These are phyloP conservation scores for Artemia sinica DNA, from an alignment of 2,888 invertebrate genomes.

Conservation along the genomic window DNA sequence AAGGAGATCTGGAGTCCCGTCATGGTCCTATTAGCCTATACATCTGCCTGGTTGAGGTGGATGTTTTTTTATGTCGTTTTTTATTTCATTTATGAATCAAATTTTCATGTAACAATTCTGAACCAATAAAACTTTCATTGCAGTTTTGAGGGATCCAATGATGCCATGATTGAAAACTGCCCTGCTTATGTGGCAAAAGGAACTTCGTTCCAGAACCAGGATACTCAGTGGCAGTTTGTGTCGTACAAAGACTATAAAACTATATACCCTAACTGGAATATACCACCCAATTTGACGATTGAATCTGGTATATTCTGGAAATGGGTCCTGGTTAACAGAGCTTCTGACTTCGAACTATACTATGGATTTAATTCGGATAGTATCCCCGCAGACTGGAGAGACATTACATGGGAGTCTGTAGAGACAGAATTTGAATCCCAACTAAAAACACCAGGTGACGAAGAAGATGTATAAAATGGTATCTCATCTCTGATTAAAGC, in stretches of 20 bases:
- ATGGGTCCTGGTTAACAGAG: not conserved
- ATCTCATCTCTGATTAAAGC: too few species aligned
- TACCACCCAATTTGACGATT: not conserved
- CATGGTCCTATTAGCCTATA: too few species aligned
- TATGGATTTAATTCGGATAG: not conserved
- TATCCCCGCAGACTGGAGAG: not conserved
- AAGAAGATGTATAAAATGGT: too few species aligned
- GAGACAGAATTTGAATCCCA: not conserved
- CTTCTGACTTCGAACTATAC: not conserved
- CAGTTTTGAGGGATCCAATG: not conserved
- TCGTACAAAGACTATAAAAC: not conserved
- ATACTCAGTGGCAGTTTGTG: not conserved
- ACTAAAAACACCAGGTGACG: too few species aligned
- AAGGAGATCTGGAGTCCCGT: too few species aligned
- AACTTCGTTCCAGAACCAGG: not conserved
- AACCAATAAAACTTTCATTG: not conserved
- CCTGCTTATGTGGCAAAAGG: not conserved
- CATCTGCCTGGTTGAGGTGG: too few species aligned
- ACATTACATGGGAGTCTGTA: not conserved
- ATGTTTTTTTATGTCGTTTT: too few species aligned
- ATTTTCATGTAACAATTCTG: too few species aligned
- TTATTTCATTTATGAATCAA: too few species aligned
- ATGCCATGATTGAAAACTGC: not conserved
- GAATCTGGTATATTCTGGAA: slow-evolving; percentile 5
- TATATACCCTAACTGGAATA: not conserved